phyloP scores from a whole-genome alignment of 2,888 invertebrate genomes.

The Hydropsyche betteni region DNA sequence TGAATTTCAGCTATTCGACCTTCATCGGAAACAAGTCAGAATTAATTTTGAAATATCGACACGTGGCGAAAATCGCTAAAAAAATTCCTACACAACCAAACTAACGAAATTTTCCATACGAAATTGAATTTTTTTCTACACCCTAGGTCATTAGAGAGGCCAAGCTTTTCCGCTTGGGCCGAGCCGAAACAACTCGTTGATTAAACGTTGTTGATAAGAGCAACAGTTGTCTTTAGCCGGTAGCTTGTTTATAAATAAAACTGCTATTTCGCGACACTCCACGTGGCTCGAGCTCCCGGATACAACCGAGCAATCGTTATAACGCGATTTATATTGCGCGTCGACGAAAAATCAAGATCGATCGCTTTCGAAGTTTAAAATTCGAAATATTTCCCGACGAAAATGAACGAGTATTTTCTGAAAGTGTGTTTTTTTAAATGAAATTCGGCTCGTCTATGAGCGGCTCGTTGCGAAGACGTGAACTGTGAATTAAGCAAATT shows the following conservation, averaged over 20 bases:
- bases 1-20: too few species aligned
- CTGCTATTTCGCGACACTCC: slow-evolving; percentile 34
- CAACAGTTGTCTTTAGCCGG: slow-evolving; percentile 26
- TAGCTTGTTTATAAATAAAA: slow-evolving; percentile 35
- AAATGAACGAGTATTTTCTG: neutral
- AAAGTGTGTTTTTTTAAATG: neutral
- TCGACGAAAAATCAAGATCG: neutral
- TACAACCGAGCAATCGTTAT: slow-evolving; percentile 9
- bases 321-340: too few species aligned
- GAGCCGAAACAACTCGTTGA: neutral
- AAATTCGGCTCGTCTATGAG: too few species aligned
- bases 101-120: too few species aligned
- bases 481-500: slow-evolving; percentile 1
- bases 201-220: slow-evolving; percentile 31
- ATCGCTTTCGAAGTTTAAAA: too few species aligned
- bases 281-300: slow-evolving; percentile 33
- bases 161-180: too few species aligned
- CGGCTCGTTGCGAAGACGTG: neutral
- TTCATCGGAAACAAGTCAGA: too few species aligned
- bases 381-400: neutral
- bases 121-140: too few species aligned
- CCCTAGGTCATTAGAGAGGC: too few species aligned
- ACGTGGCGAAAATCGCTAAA: too few species aligned
- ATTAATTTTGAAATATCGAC: too few species aligned
- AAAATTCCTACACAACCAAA: too few species aligned